Evolutionary conservation across 2,797 vertebrate species (phyloP).

Genomic region (Paedocypris micromegethes): DNA sequence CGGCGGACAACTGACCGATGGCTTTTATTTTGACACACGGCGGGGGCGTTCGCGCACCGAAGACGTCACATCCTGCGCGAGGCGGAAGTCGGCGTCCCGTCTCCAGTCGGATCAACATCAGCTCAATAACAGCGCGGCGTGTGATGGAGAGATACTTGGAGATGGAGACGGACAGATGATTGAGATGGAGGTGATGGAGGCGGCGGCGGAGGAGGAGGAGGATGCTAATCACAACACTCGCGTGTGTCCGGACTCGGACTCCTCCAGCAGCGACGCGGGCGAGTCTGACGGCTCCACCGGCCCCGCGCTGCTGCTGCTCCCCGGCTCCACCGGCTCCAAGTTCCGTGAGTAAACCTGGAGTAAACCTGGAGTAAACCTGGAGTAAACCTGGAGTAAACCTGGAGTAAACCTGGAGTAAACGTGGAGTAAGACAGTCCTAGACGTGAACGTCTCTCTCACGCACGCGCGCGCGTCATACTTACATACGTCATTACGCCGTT

Average conservation of each 20-base stretch:
- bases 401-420: no score
- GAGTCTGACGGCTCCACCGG: slow-evolving; percentile 6
- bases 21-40: slow-evolving; percentile 8
- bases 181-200: slow-evolving; percentile 23
- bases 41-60: neutral
- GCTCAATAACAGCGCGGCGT: neutral
- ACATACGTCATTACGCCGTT: no score
- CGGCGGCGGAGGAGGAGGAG: neutral
- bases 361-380: neutral
- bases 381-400: neutral
- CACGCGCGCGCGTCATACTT: no score
- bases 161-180: no score
- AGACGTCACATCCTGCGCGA: neutral
- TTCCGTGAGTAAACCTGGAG: slow-evolving; percentile 19
- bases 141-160: no score
- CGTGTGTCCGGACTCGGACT: slow-evolving; percentile 14
- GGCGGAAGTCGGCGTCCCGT: slow-evolving; percentile 6
- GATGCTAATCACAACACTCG: slow-evolving; percentile 7
- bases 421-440: no score
- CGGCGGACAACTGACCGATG: neutral
- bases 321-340: slow-evolving; percentile 1
- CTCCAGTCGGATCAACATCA: slow-evolving; percentile 1
- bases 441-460: no score
- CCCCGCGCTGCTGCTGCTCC: slow-evolving; percentile 6
- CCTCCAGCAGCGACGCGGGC: slow-evolving; percentile 12